Evolutionary conservation across 2,797 vertebrate species (phyloP).

Genomic region (Siniperca obscura): DNA sequence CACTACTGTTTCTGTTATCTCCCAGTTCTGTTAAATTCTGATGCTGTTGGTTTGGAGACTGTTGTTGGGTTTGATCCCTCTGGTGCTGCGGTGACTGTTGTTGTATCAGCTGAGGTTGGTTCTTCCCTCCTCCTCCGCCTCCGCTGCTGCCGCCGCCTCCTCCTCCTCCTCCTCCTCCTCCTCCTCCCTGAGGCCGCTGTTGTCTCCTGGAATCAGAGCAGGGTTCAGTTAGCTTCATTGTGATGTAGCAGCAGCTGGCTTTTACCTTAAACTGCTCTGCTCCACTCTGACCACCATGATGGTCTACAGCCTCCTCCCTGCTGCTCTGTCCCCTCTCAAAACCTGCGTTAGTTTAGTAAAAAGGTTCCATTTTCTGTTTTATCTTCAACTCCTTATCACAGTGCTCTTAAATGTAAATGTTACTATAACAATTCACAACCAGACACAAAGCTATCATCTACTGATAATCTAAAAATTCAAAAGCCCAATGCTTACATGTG

Average conservation of each 20-base stretch:
- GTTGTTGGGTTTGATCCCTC: conserved; percentile 82
- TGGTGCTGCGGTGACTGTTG: conserved; percentile 85
- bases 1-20: conserved; percentile 86
- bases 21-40: conserved; percentile 85
- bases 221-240: conserved; percentile 61
- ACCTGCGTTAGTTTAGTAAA: not conserved
- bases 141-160: conserved; percentile 15
- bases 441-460: not conserved
- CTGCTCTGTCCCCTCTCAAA: not conserved
- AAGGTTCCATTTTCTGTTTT: not conserved
- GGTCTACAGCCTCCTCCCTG: conserved; percentile 3
- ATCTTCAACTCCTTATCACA: not conserved
- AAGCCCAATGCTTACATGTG: conserved; percentile 72
- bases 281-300: conserved; percentile 11
- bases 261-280: conserved; percentile 15
- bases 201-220: conserved; percentile 87
- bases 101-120: conserved; percentile 76
- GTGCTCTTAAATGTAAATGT: conserved; percentile 2
- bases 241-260: conserved; percentile 38
- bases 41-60: conserved; percentile 85
- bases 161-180: conserved; percentile 66
- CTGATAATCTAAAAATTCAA: conserved; percentile 17
- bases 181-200: conserved; percentile 88
- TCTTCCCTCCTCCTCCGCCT: conserved; percentile 71
- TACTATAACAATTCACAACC: conserved; percentile 12